phyloP scores from a whole-genome alignment of 2,113 vertebrate genomes.

The Girardinichthys multiradiatus region DNA sequence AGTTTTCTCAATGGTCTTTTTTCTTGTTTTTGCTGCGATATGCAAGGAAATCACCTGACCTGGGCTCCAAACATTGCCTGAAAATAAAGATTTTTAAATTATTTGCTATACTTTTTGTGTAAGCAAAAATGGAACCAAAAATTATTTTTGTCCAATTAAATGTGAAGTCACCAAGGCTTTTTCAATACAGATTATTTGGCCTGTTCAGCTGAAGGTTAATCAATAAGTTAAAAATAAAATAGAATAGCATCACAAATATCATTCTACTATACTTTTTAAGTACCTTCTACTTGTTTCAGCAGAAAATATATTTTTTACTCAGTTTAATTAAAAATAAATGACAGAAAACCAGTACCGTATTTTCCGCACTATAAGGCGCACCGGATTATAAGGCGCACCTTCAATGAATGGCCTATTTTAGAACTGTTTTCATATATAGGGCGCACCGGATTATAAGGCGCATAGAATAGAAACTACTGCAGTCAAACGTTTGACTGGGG shows the following conservation, averaged over 20 bases:
- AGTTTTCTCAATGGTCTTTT: conserved; percentile 12
- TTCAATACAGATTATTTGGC: conserved; percentile 3
- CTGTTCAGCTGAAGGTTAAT: not conserved
- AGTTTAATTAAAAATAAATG: conserved; percentile 8
- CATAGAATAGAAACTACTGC: too few relatives aligned
- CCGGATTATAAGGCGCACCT: too few relatives aligned
- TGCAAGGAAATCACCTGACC: conserved; percentile 17
- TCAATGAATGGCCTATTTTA: too few relatives aligned
- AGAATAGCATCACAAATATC: not conserved
- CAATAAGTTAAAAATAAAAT: not conserved
- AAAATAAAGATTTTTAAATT: conserved; percentile 27
- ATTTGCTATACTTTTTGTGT: conserved; percentile 9
- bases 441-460: too few relatives aligned
- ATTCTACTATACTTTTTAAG: not conserved
- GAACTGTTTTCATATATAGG: too few relatives aligned
- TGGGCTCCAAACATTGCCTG: conserved; percentile 35
- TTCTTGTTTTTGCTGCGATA: not conserved
- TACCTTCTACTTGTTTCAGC: not conserved
- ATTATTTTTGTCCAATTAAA: not conserved
- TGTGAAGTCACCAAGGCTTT: not conserved
- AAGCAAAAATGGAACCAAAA: not conserved
- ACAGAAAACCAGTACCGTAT: too few relatives aligned
- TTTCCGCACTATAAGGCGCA: too few relatives aligned
- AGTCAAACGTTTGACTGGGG: too few relatives aligned
- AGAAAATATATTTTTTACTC: not conserved